Conservation (phyloP, 2,113 vertebrate genomes). For the Cebidichthys violaceus region DNA sequence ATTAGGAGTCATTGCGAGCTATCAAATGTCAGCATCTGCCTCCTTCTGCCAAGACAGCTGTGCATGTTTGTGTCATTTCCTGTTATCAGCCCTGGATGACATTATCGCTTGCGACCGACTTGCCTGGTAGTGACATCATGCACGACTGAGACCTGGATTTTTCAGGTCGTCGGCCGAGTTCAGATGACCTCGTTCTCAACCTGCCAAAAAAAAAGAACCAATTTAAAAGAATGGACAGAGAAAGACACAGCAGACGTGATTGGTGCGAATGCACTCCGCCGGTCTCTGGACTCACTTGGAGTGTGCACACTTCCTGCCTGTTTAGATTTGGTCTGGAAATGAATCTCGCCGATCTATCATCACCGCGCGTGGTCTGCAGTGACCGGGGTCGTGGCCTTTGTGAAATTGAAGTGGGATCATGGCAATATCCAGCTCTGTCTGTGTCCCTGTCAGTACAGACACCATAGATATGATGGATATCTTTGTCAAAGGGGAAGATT, state of each 20-base stretch:
- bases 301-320: conserved; percentile 36
- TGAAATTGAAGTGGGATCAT: conserved; percentile 79
- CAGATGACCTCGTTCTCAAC: conserved; percentile 17
- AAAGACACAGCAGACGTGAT: conserved; percentile 25
- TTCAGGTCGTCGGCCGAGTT: background rate
- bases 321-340: conserved; percentile 66
- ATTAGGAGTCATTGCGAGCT: background rate
- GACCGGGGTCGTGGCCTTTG: conserved; percentile 68
- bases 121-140: background rate
- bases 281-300: conserved; percentile 32
- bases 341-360: conserved; percentile 73
- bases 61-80: background rate
- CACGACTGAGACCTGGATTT: conserved; percentile 6
- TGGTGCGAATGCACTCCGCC: conserved; percentile 34
- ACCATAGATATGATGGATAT: conserved; percentile 74
- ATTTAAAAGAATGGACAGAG: conserved; percentile 11
- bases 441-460: conserved; percentile 61
- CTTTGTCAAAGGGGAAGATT: conserved; percentile 72
- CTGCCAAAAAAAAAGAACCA: conserved; percentile 9
- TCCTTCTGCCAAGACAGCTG: conserved; percentile 6
- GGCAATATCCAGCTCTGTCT: conserved; percentile 70
- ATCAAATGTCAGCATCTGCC: conserved; percentile 21
- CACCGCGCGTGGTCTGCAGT: conserved; percentile 45
- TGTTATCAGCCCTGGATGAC: conserved; percentile 13
- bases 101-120: background rate